Percentiles rank a stretch among this genome's conserved stretches.
phyloP scores from a whole-genome alignment of 2,888 invertebrate species.

The Panopea generosa region DNA sequence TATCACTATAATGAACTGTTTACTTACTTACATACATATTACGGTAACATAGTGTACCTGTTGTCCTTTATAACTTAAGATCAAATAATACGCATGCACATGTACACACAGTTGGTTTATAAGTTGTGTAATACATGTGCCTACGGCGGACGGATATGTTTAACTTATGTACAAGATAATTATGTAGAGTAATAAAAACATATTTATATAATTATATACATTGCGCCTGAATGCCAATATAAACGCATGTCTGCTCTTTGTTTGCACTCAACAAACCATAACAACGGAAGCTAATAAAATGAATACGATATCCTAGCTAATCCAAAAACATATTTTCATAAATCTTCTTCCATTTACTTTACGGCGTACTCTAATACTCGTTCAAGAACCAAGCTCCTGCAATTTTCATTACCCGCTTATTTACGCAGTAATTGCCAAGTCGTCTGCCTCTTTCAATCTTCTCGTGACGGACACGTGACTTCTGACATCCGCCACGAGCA shows the following conservation, averaged over 20 bases:
- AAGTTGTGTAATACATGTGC: no score
- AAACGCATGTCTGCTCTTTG: not conserved
- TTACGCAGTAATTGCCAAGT: slow-evolving; percentile 56
- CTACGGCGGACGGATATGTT: no score
- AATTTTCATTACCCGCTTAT: slow-evolving; percentile 64
- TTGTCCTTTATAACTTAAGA: no score
- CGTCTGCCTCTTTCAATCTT: slow-evolving; percentile 58
- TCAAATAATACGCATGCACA: no score
- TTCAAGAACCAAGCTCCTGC: slow-evolving; percentile 33
- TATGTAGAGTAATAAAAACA: no score
- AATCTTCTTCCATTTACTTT: not conserved
- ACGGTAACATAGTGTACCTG: no score
- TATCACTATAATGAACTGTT: no score
- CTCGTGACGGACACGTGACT: slow-evolving; percentile 57
- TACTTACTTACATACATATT: no score
- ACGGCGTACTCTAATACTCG: slow-evolving; percentile 21
- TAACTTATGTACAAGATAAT: no score
- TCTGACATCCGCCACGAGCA: slow-evolving; percentile 58
- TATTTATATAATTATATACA: no score
- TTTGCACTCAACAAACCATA: slow-evolving; percentile 1
- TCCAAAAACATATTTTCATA: slow-evolving; percentile 1
- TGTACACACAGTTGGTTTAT: no score
- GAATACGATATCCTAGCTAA: not conserved
- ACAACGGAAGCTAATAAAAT: not conserved
- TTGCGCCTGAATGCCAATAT: no score